Percentiles rank a stretch among this genome's conserved stretches.
Conservation (phyloP, 2,113 vertebrate genomes). For the Pseudopodoces humilis region DNA sequence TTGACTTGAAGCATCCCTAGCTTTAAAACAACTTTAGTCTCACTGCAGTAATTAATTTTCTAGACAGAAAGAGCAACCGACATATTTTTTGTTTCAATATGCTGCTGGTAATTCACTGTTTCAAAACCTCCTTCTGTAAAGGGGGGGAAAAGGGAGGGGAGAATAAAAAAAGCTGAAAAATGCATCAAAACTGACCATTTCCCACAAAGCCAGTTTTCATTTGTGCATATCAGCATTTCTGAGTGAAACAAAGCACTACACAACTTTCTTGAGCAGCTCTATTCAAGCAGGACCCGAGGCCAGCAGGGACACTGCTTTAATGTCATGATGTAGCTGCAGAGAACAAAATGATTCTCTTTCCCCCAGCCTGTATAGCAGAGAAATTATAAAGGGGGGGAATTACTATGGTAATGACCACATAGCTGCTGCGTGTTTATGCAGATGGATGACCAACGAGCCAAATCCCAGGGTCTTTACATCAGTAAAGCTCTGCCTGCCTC, state of each 20-base stretch:
- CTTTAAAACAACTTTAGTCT: conserved; percentile 25
- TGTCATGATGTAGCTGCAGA: conserved; percentile 5
- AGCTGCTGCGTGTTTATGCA: conserved; percentile 16
- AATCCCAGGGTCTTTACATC: neutral
- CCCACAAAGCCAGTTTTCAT: conserved; percentile 42
- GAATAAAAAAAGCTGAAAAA: conserved; percentile 4
- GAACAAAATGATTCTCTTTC: conserved; percentile 45
- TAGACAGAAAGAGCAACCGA: conserved; percentile 3
- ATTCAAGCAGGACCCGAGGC: conserved; percentile 18
- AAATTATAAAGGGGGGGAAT: neutral
- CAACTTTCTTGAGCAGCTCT: conserved; percentile 41
- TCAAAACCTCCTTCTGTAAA: neutral
- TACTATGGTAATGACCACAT: conserved; percentile 36
- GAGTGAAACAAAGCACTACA: conserved; percentile 43
- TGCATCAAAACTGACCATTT: conserved; percentile 44
- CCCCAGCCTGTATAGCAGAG: neutral
- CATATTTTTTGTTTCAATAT: neutral
- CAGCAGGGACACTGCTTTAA: conserved; percentile 42
- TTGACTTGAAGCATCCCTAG: conserved; percentile 5
- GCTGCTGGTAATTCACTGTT: neutral
- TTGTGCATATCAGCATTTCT: neutral
- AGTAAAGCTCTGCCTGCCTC: neutral
- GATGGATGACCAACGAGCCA: neutral
- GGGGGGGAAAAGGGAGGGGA: neutral
- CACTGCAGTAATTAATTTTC: conserved; percentile 38